These are phyloP conservation scores for Cantharis rustica DNA, from an alignment of 2,888 invertebrate species.

Conservation along the genomic window DNA sequence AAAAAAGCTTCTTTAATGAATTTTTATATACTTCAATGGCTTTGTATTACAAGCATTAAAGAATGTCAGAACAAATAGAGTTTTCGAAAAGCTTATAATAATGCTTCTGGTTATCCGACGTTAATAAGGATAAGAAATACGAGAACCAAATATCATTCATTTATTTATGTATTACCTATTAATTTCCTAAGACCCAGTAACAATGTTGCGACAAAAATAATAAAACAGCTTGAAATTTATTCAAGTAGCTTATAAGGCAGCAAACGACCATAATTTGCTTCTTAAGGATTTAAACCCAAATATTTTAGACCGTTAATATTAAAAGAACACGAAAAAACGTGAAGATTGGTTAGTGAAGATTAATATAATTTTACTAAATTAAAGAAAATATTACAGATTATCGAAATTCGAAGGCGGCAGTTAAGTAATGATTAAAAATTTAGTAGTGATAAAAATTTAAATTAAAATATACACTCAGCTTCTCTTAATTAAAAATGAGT, in stretches of 20 bases:
- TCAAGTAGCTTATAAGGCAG: background rate
- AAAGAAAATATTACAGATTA: background rate
- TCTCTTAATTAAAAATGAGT: background rate
- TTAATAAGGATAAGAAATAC: slow-evolving; percentile 11
- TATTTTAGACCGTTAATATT: background rate
- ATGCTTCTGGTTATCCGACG: slow-evolving; percentile 14
- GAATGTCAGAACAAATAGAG: slow-evolving; percentile 21
- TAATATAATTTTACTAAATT: background rate
- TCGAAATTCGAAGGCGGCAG: background rate
- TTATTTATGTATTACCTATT: background rate
- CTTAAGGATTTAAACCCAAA: background rate
- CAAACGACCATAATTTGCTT: background rate
- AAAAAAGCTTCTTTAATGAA: slow-evolving; percentile 27
- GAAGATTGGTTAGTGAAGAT: background rate
- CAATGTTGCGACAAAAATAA: background rate
- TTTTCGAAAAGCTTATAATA: slow-evolving; percentile 15
- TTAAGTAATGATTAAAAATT: background rate
- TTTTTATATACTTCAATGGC: slow-evolving; percentile 24
- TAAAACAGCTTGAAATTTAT: background rate
- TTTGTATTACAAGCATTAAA: slow-evolving; percentile 23
- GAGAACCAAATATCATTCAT: background rate
- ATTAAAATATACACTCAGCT: background rate
- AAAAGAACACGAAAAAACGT: background rate
- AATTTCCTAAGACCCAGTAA: background rate
- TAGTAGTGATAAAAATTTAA: background rate